A percentile compares a stretch with the other conserved stretches of the same genome.
These are phyloP conservation scores for Conus canariensis DNA, from an alignment of 2,888 invertebrate genomes.

Conservation along the genomic window DNA sequence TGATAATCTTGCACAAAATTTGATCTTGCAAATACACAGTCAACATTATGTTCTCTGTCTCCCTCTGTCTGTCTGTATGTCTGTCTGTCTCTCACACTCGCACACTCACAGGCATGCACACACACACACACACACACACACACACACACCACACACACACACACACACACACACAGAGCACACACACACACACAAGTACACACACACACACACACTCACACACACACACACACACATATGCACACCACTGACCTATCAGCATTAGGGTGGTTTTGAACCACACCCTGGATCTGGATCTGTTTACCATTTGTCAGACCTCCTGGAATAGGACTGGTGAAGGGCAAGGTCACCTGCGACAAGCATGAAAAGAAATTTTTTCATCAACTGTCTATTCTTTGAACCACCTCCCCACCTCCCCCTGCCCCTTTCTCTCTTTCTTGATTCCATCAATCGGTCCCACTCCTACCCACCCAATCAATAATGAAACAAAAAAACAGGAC, in stretches of 20 bases:
- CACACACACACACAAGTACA: not conserved
- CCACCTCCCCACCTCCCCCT: too few relatives aligned
- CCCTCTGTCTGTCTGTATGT: too few relatives aligned
- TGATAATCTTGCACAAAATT: too few relatives aligned
- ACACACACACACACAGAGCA: not conserved
- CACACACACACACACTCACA: not conserved
- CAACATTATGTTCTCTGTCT: too few relatives aligned
- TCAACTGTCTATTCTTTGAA: not conserved
- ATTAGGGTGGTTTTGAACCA: not conserved
- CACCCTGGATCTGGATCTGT: constrained; percentile 36
- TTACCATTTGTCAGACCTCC: constrained; percentile 22
- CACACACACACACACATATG: not conserved
- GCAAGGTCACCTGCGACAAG: constrained; percentile 13
- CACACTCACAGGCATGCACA: too few relatives aligned
- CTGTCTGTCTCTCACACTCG: too few relatives aligned
- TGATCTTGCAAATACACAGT: too few relatives aligned
- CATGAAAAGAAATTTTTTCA: not conserved
- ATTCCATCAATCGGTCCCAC: not conserved
- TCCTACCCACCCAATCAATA: too few relatives aligned
- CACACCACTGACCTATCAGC: constrained; percentile 16
- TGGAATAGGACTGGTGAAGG: constrained; percentile 10
- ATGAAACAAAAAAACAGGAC: too few relatives aligned
- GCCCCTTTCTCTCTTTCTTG: too few relatives aligned
- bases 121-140: not conserved
- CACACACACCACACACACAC: not conserved